These are phyloP conservation scores for Lineus longissimus DNA, from an alignment of 1,140 invertebrate species.

Conservation along the genomic window DNA sequence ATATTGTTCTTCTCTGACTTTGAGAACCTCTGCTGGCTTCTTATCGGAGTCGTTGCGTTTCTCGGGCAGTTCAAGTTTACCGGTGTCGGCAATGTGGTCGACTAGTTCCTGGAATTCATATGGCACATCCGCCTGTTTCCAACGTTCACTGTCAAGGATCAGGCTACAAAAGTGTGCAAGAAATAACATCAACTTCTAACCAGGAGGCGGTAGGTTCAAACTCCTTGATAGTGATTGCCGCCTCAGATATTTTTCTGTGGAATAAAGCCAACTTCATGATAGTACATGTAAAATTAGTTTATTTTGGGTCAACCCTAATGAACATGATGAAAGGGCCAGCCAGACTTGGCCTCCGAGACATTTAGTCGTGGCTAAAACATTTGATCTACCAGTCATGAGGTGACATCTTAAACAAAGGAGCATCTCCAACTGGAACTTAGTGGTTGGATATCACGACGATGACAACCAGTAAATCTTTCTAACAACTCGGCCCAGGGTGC, in stretches of 20 bases:
- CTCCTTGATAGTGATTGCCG: neutral
- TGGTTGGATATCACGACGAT: no score
- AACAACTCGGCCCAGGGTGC: no score
- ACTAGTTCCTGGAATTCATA: constrained; percentile 79
- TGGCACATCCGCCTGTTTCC: constrained; percentile 90
- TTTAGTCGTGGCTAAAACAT: no score
- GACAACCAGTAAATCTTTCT: no score
- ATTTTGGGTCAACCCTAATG: no score
- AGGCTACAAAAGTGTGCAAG: constrained; percentile 34
- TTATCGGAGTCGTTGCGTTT: constrained; percentile 27
- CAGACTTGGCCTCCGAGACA: no score
- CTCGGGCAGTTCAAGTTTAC: constrained; percentile 15
- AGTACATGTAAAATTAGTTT: no score
- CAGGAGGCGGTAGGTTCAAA: neutral
- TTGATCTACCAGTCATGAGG: no score
- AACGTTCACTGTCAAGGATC: constrained; percentile 84
- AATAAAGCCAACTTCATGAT: no score
- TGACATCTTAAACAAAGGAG: no score
- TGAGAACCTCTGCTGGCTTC: constrained; percentile 57
- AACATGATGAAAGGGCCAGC: no score
- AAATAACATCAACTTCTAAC: neutral
- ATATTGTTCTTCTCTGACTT: constrained; percentile 76
- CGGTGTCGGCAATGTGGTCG: constrained; percentile 62
- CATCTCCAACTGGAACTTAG: no score
- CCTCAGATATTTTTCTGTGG: neutral